Percentiles rank a stretch among this genome's conserved stretches.
Evolutionary conservation across 2,888 invertebrate genomes (phyloP).

Genomic region (Melinaea marsaeus): DNA sequence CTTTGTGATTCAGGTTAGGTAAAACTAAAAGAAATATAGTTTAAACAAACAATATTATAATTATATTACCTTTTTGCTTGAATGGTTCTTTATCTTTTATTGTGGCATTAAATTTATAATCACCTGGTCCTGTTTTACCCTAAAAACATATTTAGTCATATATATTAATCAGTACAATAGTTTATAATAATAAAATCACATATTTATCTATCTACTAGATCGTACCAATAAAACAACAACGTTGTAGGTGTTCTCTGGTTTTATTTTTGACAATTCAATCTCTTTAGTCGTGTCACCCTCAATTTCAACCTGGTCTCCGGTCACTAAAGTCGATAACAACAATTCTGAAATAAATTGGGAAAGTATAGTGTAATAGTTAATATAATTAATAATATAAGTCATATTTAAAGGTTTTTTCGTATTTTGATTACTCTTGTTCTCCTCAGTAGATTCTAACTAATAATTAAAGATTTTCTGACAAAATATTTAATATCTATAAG

Average conservation of each 20-base stretch:
- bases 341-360: constrained; percentile 38
- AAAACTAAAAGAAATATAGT: no score
- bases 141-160: constrained; percentile 31
- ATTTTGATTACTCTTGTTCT: no score
- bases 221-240: constrained; percentile 43
- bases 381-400: no score
- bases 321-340: constrained; percentile 33
- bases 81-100: constrained; percentile 28
- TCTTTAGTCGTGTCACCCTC: constrained; percentile 23
- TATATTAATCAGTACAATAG: background rate
- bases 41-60: background rate
- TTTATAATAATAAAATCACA: no score
- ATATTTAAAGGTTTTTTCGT: no score
- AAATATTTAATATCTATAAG: no score
- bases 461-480: no score
- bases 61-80: constrained; percentile 23
- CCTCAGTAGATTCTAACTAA: no score
- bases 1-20: no score
- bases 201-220: constrained; percentile 13
- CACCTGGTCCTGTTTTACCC: constrained; percentile 34
- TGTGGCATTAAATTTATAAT: constrained; percentile 41
- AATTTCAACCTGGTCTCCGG: constrained; percentile 36
- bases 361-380: background rate
- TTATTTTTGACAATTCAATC: constrained; percentile 32
- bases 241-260: constrained; percentile 27